Evolutionary conservation across 2,113 vertebrate genomes (phyloP).

Genomic region (Vidua chalybeata): DNA sequence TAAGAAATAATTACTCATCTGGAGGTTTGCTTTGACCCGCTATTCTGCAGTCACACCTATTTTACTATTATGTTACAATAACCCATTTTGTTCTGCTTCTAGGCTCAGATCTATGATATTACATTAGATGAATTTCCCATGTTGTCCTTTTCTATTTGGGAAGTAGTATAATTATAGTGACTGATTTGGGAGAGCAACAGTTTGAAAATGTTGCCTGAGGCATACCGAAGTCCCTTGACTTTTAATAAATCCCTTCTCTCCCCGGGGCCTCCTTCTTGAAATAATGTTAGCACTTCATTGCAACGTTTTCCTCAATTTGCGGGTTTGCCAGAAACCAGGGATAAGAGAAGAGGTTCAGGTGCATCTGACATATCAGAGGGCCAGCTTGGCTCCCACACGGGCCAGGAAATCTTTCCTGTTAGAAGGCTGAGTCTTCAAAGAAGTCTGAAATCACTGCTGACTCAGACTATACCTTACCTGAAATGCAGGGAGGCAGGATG

Average conservation of each 20-base stretch:
- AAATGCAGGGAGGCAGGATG: not conserved
- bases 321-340: not conserved
- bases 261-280: conserved; percentile 52
- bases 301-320: conserved; percentile 31
- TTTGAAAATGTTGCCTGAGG: conserved; percentile 69
- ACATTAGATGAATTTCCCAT: conserved; percentile 56
- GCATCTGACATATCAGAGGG: not conserved
- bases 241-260: conserved; percentile 72
- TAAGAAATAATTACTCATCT: conserved; percentile 46
- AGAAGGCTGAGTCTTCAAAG: not conserved
- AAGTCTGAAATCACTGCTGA: not conserved
- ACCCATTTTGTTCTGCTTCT: conserved; percentile 58
- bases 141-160: conserved; percentile 58
- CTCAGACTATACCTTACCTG: not conserved
- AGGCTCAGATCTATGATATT: conserved; percentile 45
- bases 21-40: conserved; percentile 47
- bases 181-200: conserved; percentile 61
- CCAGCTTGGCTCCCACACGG: not conserved
- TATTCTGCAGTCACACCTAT: conserved; percentile 30
- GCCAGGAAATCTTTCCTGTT: not conserved
- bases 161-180: conserved; percentile 67
- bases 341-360: not conserved
- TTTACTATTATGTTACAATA: conserved; percentile 55
- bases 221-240: conserved; percentile 64
- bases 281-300: conserved; percentile 42